phyloP scores from a whole-genome alignment of 2,888 invertebrate genomes.

The Cloeon dipterum region DNA sequence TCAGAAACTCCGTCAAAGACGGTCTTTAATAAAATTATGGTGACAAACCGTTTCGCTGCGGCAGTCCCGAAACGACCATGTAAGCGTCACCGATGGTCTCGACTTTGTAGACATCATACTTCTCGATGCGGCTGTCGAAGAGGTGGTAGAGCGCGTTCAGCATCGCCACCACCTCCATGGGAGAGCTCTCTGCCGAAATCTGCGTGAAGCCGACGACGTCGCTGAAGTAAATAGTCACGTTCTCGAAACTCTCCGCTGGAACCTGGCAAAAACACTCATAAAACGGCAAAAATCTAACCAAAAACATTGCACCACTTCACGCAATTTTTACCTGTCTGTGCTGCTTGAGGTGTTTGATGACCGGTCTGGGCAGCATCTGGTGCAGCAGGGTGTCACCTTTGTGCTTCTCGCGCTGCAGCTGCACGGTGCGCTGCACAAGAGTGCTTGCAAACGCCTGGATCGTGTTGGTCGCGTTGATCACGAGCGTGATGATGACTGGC shows the following conservation, averaged over 20 bases:
- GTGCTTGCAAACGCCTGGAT: constrained; percentile 19
- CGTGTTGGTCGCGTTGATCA: constrained; percentile 26
- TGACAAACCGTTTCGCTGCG: constrained; percentile 28
- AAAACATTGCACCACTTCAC: too few relatives aligned
- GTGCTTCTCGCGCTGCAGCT: constrained; percentile 27
- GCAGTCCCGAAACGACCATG: constrained; percentile 34
- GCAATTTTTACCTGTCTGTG: constrained; percentile 21
- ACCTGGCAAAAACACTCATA: too few relatives aligned
- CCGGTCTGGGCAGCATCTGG: constrained; percentile 31
- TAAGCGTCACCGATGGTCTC: constrained; percentile 38
- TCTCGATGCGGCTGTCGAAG: constrained; percentile 43
- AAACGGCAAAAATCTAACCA: too few relatives aligned
- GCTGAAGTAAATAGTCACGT: constrained; percentile 46
- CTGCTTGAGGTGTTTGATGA: constrained; percentile 26
- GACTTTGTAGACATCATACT: constrained; percentile 52
- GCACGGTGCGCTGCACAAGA: constrained; percentile 25
- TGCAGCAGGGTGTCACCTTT: constrained; percentile 31
- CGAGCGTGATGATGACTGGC: constrained; percentile 26
- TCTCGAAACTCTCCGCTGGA: constrained; percentile 37
- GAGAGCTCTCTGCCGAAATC: constrained; percentile 34
- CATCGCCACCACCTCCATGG: constrained; percentile 39
- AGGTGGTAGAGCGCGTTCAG: constrained; percentile 49
- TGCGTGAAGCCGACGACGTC: constrained; percentile 45
- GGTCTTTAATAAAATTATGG: too few relatives aligned
- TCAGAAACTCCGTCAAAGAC: too few relatives aligned